Evolutionary conservation across 2,888 invertebrate genomes (phyloP).

Genomic region (Cantharis nigra): DNA sequence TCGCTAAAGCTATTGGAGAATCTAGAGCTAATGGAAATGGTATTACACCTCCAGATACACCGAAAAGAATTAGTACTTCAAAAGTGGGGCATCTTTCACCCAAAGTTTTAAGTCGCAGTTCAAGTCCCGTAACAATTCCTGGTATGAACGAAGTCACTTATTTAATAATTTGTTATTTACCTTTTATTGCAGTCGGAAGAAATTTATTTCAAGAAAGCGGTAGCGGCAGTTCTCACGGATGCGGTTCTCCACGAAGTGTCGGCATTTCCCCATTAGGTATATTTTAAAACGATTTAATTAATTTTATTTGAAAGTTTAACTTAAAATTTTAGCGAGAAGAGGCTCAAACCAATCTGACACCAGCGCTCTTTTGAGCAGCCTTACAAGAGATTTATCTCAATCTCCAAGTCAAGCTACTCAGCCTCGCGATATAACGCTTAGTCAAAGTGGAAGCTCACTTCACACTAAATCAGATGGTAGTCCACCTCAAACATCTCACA

Average conservation of each 20-base stretch:
- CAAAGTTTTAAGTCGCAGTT: constrained; percentile 60
- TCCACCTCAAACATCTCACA: constrained; percentile 57
- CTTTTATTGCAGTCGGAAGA: constrained; percentile 27
- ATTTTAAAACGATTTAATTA: not conserved
- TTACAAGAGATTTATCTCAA: constrained; percentile 66
- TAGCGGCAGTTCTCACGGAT: constrained; percentile 61
- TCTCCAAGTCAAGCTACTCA: constrained; percentile 60
- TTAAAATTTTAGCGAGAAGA: constrained; percentile 57
- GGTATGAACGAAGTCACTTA: constrained; percentile 48
- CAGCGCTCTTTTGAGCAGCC: constrained; percentile 64
- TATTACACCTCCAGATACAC: constrained; percentile 71
- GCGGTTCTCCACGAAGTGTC: constrained; percentile 61
- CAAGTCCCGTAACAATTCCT: constrained; percentile 66
- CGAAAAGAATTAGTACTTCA: constrained; percentile 61
- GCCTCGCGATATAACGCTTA: constrained; percentile 60
- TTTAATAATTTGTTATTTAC: not conserved
- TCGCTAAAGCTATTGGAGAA: constrained; percentile 76
- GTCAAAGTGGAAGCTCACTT: constrained; percentile 60
- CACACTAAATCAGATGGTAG: constrained; percentile 60
- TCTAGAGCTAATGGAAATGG: constrained; percentile 80
- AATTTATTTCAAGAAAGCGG: constrained; percentile 54
- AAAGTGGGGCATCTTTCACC: constrained; percentile 55
- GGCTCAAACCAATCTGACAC: constrained; percentile 66
- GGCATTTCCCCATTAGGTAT: constrained; percentile 62
- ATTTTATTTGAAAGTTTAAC: not conserved